Percentiles rank a stretch among this genome's conserved stretches.
phyloP scores from a whole-genome alignment of 2,888 invertebrate genomes.

The Morpho helenor region DNA sequence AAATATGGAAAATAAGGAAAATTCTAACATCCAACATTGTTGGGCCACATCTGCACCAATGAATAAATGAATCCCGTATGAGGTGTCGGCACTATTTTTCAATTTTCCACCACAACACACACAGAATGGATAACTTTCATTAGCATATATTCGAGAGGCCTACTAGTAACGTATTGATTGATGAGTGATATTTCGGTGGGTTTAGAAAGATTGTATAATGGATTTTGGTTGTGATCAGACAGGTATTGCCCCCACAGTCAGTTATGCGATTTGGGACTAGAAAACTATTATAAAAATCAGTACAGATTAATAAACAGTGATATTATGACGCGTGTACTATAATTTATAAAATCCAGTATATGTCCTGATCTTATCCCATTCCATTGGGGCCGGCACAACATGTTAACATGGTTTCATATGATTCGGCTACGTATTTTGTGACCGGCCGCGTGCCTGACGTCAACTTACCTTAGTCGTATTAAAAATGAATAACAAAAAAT shows the following conservation, averaged over 20 bases:
- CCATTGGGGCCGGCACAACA: too few relatives aligned
- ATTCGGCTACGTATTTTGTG: too few relatives aligned
- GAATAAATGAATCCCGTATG: constrained; percentile 68
- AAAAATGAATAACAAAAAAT: too few relatives aligned
- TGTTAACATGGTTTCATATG: too few relatives aligned
- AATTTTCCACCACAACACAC: constrained; percentile 72
- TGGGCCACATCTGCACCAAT: constrained; percentile 40
- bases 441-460: too few relatives aligned
- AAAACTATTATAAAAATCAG: background rate
- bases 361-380: too few relatives aligned
- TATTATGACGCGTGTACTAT: too few relatives aligned
- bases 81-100: constrained; percentile 60
- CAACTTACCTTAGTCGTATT: too few relatives aligned
- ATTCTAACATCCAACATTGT: constrained; percentile 25
- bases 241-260: constrained; percentile 26
- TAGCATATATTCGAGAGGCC: constrained; percentile 43
- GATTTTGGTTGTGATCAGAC: constrained; percentile 34
- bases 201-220: constrained; percentile 34
- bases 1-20: constrained; percentile 24
- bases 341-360: too few relatives aligned
- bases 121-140: constrained; percentile 55
- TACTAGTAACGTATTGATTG: constrained; percentile 39
- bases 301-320: too few relatives aligned
- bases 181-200: constrained; percentile 27
- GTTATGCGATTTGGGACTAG: background rate